Evolutionary conservation across 2,797 vertebrate species (phyloP), one percentile per base, ranked within the genome.

Genomic region (Discoglossus pictus): DNA sequence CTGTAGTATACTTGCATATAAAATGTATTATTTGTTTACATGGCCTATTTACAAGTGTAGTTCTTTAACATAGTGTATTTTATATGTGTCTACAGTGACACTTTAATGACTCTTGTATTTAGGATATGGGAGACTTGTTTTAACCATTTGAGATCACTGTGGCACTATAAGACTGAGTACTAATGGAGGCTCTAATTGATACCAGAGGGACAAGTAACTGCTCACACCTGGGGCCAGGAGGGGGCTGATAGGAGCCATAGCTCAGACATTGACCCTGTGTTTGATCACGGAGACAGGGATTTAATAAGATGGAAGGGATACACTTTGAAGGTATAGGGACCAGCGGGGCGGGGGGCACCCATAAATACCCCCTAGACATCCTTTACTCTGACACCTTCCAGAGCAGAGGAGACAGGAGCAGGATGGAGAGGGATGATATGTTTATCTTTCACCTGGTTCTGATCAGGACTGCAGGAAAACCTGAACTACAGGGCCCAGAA

Each of bases 341-440:
- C 25, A 25, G 34, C 10, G 16, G 63, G 16, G 42, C 38, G 12
- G 16, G 10, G 23, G 34, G 44, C 16, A 13, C 42, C 35, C 36
- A 18, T 16, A 42, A 42, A 31, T 18, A 42, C 39, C 48, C 54
- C 65, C 51, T 24, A 43, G 59, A 60, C 51, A 42, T 47, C 48
- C 42, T 31, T 69, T 20, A 69, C 11, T 8, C 50, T 69, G 68
- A 71, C 61, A 64, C 68, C 68, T 51, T 64, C 68, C 61, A 71
- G 61, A 56, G 27, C 27, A 8, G 27, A 31, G 27, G 27, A 31
- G 56, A 40, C 61, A 50, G 23, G 23, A 50, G 9, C 1, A 40
- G 47, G 27, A 56, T 20, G 17, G 13, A 17, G 52, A 34, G 20
- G n/a, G 24, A 2, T 20, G 15, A 15, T 52, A 27, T 53, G 64